Evolutionary conservation across 2,113 vertebrate genomes (phyloP).

Genomic region (Cottus gobio): DNA sequence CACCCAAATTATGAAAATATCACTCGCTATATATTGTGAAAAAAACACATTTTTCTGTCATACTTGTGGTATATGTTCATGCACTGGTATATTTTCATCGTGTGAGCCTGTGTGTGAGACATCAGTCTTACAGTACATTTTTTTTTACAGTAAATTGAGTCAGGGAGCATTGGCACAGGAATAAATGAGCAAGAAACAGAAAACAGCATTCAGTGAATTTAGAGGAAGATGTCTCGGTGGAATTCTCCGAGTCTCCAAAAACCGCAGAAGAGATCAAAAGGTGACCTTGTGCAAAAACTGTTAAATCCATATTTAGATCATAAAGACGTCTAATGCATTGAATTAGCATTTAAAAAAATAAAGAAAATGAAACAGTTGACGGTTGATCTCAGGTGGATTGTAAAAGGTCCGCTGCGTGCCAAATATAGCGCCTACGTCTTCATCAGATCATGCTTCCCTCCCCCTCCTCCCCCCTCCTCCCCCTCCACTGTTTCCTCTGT

Average conservation of each 20-base stretch:
- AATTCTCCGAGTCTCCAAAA: slow-evolving; percentile 58
- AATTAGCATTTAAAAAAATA: not conserved
- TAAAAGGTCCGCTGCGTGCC: not conserved
- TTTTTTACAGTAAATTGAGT: slow-evolving; percentile 3
- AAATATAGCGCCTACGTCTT: slow-evolving; percentile 27
- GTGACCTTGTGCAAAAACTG: slow-evolving; percentile 16
- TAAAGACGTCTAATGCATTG: not conserved
- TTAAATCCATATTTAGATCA: slow-evolving; percentile 30
- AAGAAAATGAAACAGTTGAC: not conserved
- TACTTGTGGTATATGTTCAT: not conserved
- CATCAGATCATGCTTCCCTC: slow-evolving; percentile 19
- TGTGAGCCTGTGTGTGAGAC: not conserved
- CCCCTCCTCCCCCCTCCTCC: not conserved
- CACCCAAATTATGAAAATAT: not conserved
- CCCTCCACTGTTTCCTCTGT: slow-evolving; percentile 25
- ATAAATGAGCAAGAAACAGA: slow-evolving; percentile 18
- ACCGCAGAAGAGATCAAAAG: slow-evolving; percentile 48
- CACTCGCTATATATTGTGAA: not conserved
- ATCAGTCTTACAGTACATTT: not conserved
- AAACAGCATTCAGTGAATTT: slow-evolving; percentile 20
- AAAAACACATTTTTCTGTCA: not conserved
- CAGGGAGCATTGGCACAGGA: not conserved
- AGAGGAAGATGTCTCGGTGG: slow-evolving; percentile 53
- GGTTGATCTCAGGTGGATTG: not conserved
- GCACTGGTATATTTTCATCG: not conserved